Percentiles rank a stretch among this genome's conserved stretches.
Evolutionary conservation across 2,797 vertebrate genomes (phyloP).

Genomic region (Aplochiton taeniatus): DNA sequence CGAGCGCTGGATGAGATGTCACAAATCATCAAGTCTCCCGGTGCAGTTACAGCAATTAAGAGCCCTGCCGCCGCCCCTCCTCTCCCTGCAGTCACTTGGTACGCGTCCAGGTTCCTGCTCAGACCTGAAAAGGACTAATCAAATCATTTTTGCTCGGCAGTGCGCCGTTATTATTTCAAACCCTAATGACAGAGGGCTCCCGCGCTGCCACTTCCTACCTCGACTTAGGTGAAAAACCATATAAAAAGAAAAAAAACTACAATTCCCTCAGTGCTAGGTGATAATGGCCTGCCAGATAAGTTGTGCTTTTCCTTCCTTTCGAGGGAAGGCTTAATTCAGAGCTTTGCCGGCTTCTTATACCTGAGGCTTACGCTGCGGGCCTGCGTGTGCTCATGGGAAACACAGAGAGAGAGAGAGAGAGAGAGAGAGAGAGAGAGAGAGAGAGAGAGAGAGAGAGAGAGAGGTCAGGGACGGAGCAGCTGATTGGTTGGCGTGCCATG

Average conservation of each 20-base stretch:
- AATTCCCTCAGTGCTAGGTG: conserved; percentile 73
- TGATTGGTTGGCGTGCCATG: too few relatives aligned
- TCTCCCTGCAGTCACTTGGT: conserved; percentile 86
- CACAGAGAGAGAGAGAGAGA: too few relatives aligned
- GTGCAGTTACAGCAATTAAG: conserved; percentile 97
- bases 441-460: too few relatives aligned
- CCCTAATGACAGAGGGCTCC: conserved; percentile 86
- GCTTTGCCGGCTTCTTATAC: conserved; percentile 62
- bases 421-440: too few relatives aligned
- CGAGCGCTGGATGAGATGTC: conserved; percentile 92
- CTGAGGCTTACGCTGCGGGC: conserved; percentile 76
- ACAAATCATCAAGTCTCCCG: conserved; percentile 98
- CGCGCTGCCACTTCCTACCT: conserved; percentile 50
- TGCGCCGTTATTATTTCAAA: conserved; percentile 90
- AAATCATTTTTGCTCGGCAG: conserved; percentile 94
- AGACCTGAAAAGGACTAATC: conserved; percentile 96
- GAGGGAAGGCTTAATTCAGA: conserved; percentile 39
- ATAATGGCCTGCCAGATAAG: conserved; percentile 78
- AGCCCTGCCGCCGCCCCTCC: conserved; percentile 65
- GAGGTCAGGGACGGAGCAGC: too few relatives aligned
- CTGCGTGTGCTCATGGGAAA: conserved; percentile 46
- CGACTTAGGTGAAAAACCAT: conserved; percentile 64
- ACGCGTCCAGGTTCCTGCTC: conserved; percentile 91
- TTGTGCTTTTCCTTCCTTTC: conserved; percentile 24
- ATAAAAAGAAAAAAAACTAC: conserved; percentile 32